These are phyloP conservation scores for Streptopelia turtur DNA, from an alignment of 2,797 vertebrate genomes.

Conservation along the genomic window DNA sequence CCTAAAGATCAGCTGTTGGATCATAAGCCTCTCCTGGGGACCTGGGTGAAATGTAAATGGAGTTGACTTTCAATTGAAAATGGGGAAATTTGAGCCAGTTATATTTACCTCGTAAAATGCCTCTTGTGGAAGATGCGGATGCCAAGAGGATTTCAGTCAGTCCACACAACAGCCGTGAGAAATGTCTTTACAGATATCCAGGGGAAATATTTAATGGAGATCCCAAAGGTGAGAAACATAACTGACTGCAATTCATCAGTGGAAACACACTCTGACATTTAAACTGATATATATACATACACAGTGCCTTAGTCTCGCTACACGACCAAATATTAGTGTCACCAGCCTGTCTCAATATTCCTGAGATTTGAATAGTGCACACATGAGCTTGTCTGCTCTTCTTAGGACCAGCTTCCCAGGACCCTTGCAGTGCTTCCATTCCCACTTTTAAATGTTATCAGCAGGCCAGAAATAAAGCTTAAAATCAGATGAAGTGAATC, in stretches of 20 bases:
- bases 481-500: neutral
- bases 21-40: too few species aligned
- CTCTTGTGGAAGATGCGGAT: neutral
- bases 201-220: neutral
- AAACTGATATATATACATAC: rapidly evolving
- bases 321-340: neutral
- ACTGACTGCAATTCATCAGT: neutral
- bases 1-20: neutral
- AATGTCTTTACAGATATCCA: neutral
- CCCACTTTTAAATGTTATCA: too few species aligned
- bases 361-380: neutral
- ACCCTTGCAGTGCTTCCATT: rapidly evolving
- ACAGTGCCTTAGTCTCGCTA: neutral
- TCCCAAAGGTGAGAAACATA: neutral
- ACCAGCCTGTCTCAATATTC: neutral
- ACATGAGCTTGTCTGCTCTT: neutral
- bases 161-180: rapidly evolving
- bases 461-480: neutral
- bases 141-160: neutral
- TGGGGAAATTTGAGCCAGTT: neutral
- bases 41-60: neutral
- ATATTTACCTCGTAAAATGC: neutral
- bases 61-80: neutral
- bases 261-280: neutral
- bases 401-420: neutral